phyloP scores from a whole-genome alignment of 2,888 invertebrate species.

The Zeuzera pyrina region DNA sequence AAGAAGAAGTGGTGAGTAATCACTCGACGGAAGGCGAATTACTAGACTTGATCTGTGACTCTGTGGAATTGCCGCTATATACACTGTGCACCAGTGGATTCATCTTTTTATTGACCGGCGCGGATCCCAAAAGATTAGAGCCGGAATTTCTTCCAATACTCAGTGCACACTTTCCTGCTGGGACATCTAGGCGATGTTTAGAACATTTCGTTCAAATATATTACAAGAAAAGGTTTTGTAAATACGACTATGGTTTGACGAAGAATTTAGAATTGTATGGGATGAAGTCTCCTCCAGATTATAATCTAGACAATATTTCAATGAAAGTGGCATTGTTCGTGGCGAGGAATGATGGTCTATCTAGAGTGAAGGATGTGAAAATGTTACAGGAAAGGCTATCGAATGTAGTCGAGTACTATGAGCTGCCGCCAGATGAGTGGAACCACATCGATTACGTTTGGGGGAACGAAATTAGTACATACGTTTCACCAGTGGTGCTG shows the following conservation, averaged over 20 bases:
- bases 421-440: constrained; percentile 16
- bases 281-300: constrained; percentile 18
- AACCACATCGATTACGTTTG: constrained; percentile 33
- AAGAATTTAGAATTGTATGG: constrained; percentile 19
- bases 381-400: constrained; percentile 21
- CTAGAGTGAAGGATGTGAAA: constrained; percentile 24
- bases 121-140: constrained; percentile 64
- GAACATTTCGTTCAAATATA: constrained; percentile 22
- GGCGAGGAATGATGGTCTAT: constrained; percentile 27
- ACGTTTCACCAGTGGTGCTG: constrained; percentile 22
- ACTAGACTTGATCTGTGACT: constrained; percentile 14
- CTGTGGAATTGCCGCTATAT: constrained; percentile 14
- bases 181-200: constrained; percentile 23
- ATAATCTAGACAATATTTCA: constrained; percentile 22
- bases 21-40: constrained; percentile 9
- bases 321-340: constrained; percentile 27
- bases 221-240: constrained; percentile 15
- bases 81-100: constrained; percentile 19
- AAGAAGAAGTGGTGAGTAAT: constrained; percentile 21
- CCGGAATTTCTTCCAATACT: constrained; percentile 35
- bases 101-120: constrained; percentile 63
- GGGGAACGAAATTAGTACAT: constrained; percentile 20
- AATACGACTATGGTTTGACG: constrained; percentile 20
- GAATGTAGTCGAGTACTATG: constrained; percentile 23
- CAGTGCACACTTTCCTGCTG: constrained; percentile 25